phyloP scores from a whole-genome alignment of 1,140 invertebrate species.

The Caenorhabditis latens region DNA sequence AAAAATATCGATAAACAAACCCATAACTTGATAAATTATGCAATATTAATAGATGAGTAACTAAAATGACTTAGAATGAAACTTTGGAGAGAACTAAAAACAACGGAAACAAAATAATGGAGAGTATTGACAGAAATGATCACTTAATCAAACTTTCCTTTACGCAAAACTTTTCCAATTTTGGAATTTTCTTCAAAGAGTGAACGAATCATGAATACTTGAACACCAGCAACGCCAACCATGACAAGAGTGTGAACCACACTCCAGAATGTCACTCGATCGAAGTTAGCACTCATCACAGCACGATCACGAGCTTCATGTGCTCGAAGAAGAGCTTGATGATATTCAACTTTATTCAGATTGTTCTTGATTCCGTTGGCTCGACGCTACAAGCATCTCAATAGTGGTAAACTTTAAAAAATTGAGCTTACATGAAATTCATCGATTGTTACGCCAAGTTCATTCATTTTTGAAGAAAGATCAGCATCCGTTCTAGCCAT shows the following conservation, averaged over 20 bases:
- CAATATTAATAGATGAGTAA: constrained; percentile 23
- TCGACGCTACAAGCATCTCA: constrained; percentile 1
- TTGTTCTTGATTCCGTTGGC: constrained; percentile 77
- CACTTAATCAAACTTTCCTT: constrained; percentile 33
- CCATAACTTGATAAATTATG: constrained; percentile 38
- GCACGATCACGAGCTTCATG: constrained; percentile 78
- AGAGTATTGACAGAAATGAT: too few species aligned
- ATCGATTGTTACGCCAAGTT: constrained; percentile 59
- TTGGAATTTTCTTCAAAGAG: constrained; percentile 67
- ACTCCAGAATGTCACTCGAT: constrained; percentile 78
- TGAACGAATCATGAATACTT: constrained; percentile 70
- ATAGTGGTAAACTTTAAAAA: background rate
- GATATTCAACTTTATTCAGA: constrained; percentile 77
- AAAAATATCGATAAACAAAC: background rate
- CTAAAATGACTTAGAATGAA: constrained; percentile 43
- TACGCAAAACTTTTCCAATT: constrained; percentile 62
- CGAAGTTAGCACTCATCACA: constrained; percentile 78
- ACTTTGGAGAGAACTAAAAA: background rate
- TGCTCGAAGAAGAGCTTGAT: constrained; percentile 78
- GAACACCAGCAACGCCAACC: constrained; percentile 78
- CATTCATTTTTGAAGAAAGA: constrained; percentile 54
- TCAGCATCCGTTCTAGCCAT: constrained; percentile 56
- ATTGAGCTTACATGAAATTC: constrained; percentile 74
- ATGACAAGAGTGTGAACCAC: constrained; percentile 78
- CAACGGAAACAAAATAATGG: background rate